Evolutionary conservation across 2,113 vertebrate species (phyloP).

Genomic region (Poeciliopsis occidentalis): DNA sequence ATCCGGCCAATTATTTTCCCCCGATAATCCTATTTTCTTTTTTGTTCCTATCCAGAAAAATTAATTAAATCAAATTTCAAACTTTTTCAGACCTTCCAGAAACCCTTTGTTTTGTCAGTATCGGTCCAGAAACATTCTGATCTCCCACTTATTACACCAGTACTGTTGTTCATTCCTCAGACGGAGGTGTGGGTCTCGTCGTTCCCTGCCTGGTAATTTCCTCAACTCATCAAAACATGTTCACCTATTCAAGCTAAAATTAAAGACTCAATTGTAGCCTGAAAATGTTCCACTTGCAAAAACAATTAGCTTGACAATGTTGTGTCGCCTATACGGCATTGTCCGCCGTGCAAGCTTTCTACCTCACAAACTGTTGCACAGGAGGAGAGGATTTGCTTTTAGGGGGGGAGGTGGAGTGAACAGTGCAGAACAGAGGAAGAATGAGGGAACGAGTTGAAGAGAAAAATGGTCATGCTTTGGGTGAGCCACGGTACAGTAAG

Average conservation of each 20-base stretch:
- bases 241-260: no score
- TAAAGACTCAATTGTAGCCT: not conserved
- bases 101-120: no score
- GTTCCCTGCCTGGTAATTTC: not conserved
- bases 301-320: slow-evolving; percentile 37
- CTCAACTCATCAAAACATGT: not conserved
- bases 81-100: not conserved
- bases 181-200: not conserved
- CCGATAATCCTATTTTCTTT: not conserved
- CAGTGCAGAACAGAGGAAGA: slow-evolving; percentile 9
- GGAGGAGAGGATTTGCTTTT: slow-evolving; percentile 46
- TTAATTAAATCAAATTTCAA: not conserved
- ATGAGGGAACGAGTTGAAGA: slow-evolving; percentile 5
- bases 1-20: no score
- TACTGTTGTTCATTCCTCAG: not conserved
- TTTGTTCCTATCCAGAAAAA: not conserved
- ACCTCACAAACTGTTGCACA: slow-evolving; percentile 31
- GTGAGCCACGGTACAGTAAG: slow-evolving; percentile 27
- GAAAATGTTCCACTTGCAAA: slow-evolving; percentile 14
- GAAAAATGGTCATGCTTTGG: slow-evolving; percentile 9
- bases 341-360: slow-evolving; percentile 9
- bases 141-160: not conserved
- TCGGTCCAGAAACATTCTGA: not conserved
- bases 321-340: not conserved
- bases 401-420: not conserved